These are phyloP conservation scores for Pheosia gnoma DNA, from an alignment of 2,888 invertebrate genomes.

Conservation along the genomic window DNA sequence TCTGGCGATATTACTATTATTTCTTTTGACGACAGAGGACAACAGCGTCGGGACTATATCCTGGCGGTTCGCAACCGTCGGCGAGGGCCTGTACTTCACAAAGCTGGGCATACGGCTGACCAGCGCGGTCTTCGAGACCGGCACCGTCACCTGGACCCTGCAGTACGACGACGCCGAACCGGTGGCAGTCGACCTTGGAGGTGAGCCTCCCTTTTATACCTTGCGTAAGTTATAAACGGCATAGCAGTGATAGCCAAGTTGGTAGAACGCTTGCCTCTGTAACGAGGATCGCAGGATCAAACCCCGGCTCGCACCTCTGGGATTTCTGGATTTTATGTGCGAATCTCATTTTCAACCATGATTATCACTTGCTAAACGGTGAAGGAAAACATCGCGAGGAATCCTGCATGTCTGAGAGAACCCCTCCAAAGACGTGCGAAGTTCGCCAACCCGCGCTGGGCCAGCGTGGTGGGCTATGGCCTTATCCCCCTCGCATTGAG, in stretches of 20 bases:
- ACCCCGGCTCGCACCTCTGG: too few species aligned
- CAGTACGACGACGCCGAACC: constrained; percentile 47
- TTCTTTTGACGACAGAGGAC: constrained; percentile 42
- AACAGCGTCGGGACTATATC: constrained; percentile 41
- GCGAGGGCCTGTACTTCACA: constrained; percentile 25
- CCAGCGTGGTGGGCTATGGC: not conserved
- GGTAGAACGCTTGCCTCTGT: too few species aligned
- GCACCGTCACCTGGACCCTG: constrained; percentile 48
- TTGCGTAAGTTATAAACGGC: too few species aligned
- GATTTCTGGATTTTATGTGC: too few species aligned
- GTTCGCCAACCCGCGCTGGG: not conserved
- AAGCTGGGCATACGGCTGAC: constrained; percentile 30
- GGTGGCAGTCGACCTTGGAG: constrained; percentile 25
- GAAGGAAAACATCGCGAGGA: not conserved
- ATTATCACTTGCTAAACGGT: not conserved
- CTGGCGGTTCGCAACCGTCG: constrained; percentile 48
- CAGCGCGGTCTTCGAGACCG: constrained; percentile 43
- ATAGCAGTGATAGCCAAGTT: too few species aligned
- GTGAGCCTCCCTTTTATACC: constrained; percentile 16
- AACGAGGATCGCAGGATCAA: too few species aligned
- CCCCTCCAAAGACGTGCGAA: not conserved
- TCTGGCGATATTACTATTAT: too few species aligned
- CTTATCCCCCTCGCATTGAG: too few species aligned
- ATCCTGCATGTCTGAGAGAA: not conserved
- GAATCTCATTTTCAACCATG: too few species aligned